Percentiles rank a stretch among this genome's conserved stretches.
These are phyloP conservation scores for Charaxes varanes DNA, from an alignment of 1,140 invertebrate genomes.

Conservation along the genomic window DNA sequence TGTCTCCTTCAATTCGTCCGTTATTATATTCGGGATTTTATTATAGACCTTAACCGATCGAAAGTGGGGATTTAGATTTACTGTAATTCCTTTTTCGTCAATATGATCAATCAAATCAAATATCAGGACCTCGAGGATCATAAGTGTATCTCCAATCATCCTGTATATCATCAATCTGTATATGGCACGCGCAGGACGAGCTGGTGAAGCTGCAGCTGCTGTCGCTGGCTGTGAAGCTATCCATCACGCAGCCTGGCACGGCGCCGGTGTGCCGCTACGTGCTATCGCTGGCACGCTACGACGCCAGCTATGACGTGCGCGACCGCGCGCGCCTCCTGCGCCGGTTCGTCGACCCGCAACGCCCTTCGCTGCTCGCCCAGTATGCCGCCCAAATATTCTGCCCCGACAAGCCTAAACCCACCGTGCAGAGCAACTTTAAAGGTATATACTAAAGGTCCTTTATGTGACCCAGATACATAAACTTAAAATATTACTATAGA, in stretches of 20 bases:
- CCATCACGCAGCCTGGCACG: slow-evolving; percentile 92
- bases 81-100: no score
- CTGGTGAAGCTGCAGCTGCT: slow-evolving; percentile 97
- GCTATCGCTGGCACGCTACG: slow-evolving; percentile 97
- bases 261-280: slow-evolving; percentile 94
- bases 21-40: no score
- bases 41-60: no score
- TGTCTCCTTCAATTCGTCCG: no score
- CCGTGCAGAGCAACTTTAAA: slow-evolving; percentile 80
- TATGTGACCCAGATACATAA: no score
- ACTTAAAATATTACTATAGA: no score
- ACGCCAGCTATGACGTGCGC: slow-evolving; percentile 97
- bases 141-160: no score
- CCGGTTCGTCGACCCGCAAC: slow-evolving; percentile 84
- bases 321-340: slow-evolving; percentile 93
- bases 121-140: no score
- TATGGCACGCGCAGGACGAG: slow-evolving; percentile 92
- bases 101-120: no score
- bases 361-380: slow-evolving; percentile 75
- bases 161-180: no score
- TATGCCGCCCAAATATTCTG: slow-evolving; percentile 92
- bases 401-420: slow-evolving; percentile 93
- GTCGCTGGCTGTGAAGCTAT: slow-evolving; percentile 96
- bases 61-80: no score
- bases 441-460: no score